Evolutionary conservation across 2,888 invertebrate genomes (phyloP), one percentile per base, ranked within the genome.

Genomic region (Synanthedon myopaeformis): DNA sequence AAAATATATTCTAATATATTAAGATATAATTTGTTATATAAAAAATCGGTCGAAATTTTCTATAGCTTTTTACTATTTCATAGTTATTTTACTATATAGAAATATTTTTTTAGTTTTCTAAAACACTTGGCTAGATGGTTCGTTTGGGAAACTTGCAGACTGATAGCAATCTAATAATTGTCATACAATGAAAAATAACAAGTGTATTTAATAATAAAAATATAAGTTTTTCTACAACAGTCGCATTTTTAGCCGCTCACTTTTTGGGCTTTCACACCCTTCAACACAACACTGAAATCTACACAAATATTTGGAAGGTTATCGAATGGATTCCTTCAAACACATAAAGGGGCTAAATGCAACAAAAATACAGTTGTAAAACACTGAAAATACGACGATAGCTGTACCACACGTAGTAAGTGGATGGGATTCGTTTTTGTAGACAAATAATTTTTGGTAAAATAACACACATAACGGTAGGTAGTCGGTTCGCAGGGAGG

Each of bases 401-500:
- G 80, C 78, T 72, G 75, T 72, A 70, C 35, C 76, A 82, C 80
- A 79, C 71, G 69, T 64, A 79, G 68, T 72, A 68, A 67, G 66
- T 71, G 75, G 74, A 66, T 74, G 70, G 70, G 75, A 75, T 65
- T 61, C 67, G 66, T 69, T 62, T 66, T 65, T 72, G 35, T 35
- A 35, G 73, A 82, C 79, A 82, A 78, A 77, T 65, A 11, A 75
- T 66, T 70, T 69, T 73, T 72, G 70, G 70, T 76, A 81, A 79
- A 72, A 67, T 75, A 78, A 84, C 84, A 85, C 85, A 85, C 77
- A 83, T 72, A 35, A 35, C 35, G 35, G 35, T 35, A 35, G 35
- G 35, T 35, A 82, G 69, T 75, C 66, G 77, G 74, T 72, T 74
- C 73, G 78, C 68, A 71, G 72, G 71, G 69, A 69, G 75, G 70